These are phyloP conservation scores for Dendrocincla fuliginosa DNA, from an alignment of 2,797 vertebrate species.

Conservation along the genomic window DNA sequence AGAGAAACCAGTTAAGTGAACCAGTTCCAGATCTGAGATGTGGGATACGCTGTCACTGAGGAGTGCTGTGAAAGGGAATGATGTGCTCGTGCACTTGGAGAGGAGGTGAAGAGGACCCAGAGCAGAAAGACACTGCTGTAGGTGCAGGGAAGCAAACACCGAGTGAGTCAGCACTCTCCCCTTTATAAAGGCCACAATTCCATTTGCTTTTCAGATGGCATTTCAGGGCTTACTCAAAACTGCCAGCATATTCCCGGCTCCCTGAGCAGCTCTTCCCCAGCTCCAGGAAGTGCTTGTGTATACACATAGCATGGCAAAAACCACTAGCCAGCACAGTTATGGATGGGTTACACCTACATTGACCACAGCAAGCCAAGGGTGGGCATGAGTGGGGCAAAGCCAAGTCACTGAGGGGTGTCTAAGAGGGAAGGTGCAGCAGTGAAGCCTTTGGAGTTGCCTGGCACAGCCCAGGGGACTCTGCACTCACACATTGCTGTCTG, in stretches of 20 bases:
- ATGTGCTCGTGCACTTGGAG: not conserved
- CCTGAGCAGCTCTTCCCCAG: not conserved
- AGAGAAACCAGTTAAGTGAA: not conserved
- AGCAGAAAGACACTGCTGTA: not conserved
- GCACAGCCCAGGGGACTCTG: not conserved
- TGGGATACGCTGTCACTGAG: fast-evolving
- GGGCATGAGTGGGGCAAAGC: not conserved
- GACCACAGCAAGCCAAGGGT: fast-evolving
- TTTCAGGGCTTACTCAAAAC: not conserved
- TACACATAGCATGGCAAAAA: not conserved
- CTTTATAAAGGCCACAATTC: not conserved
- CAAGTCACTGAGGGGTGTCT: not conserved
- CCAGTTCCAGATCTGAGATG: fast-evolving
- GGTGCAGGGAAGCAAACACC: not conserved
- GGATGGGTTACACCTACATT: fast-evolving
- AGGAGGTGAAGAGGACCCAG: not conserved
- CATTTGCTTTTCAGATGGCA: constrained; percentile 17
- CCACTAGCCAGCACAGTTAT: not conserved
- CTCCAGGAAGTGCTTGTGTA: not conserved
- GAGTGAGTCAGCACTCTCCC: constrained; percentile 7
- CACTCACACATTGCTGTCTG: not conserved
- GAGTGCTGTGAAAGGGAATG: not conserved
- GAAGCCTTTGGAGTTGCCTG: not conserved
- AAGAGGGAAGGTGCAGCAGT: not conserved
- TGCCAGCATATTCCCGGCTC: not conserved